Percentiles rank a stretch among this genome's conserved stretches.
Conservation (phyloP, 2,888 invertebrate species). For the Ptilodon capucinus region DNA sequence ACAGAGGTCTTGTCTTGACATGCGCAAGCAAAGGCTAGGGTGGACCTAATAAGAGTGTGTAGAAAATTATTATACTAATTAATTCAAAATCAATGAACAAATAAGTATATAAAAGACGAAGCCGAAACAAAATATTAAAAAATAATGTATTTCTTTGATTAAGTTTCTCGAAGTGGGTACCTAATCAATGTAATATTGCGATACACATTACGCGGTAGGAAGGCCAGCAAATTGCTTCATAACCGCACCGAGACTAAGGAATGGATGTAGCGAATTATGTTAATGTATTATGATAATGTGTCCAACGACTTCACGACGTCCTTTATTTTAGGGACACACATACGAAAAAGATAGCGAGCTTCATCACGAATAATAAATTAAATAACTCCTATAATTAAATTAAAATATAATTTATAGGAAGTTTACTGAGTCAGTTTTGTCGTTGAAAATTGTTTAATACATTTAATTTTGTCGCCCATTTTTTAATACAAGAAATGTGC, state of each 20-base stretch:
- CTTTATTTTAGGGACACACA: slow-evolving; percentile 38
- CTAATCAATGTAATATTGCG: slow-evolving; percentile 45
- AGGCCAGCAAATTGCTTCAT: slow-evolving; percentile 47
- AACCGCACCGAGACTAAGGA: slow-evolving; percentile 36
- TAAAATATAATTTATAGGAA: no score
- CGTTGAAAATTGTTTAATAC: no score
- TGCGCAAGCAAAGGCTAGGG: no score
- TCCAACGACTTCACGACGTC: slow-evolving; percentile 45
- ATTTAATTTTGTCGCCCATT: no score
- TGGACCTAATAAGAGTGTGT: no score
- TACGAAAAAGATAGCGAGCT: slow-evolving; percentile 8
- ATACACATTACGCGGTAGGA: slow-evolving; percentile 41
- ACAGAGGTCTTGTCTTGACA: no score
- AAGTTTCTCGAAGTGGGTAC: slow-evolving; percentile 15
- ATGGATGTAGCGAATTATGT: slow-evolving; percentile 60
- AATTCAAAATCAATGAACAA: no score
- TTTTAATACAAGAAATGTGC: no score
- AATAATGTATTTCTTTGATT: slow-evolving; percentile 10
- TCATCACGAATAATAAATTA: not conserved
- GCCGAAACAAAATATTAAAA: slow-evolving; percentile 1
- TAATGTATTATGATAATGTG: slow-evolving; percentile 67
- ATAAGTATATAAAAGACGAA: slow-evolving; percentile 3
- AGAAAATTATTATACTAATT: no score
- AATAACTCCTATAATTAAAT: no score
- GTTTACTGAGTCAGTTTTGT: no score